These are phyloP conservation scores for Phylloscopus trochiloides DNA, from an alignment of 2,113 vertebrate species.

Conservation along the genomic window DNA sequence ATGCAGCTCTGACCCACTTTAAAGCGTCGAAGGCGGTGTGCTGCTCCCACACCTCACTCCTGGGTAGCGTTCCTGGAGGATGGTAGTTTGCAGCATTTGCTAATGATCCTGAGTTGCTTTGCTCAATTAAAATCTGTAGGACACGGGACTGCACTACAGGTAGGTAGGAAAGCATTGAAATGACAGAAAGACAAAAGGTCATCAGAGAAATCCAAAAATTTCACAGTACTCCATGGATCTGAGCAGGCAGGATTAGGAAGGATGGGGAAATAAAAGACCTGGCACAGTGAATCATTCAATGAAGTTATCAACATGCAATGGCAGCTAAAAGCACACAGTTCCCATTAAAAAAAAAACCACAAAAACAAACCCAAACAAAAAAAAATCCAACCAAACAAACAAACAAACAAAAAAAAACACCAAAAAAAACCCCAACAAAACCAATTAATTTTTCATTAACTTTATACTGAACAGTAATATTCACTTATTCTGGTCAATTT, in stretches of 20 bases:
- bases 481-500: background rate
- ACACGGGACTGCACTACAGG: background rate
- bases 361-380: no score
- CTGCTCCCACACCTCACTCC: background rate
- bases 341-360: background rate
- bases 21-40: background rate
- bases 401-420: no score
- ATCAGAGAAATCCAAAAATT: background rate
- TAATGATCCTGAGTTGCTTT: background rate
- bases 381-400: no score
- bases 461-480: background rate
- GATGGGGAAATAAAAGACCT: background rate
- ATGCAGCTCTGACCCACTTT: background rate
- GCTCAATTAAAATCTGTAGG: background rate
- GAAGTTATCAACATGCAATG: background rate
- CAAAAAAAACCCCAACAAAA: no score
- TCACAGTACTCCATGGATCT: background rate
- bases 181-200: background rate
- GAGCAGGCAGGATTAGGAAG: background rate
- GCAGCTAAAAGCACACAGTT: background rate
- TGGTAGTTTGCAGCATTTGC: background rate
- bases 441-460: background rate
- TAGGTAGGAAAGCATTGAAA: background rate
- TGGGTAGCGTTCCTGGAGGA: background rate
- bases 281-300: background rate